A percentile compares a stretch with the other conserved stretches of the same genome.
These are phyloP conservation scores for Antennarius maculatus DNA, from an alignment of 2,797 vertebrate species.

Conservation along the genomic window DNA sequence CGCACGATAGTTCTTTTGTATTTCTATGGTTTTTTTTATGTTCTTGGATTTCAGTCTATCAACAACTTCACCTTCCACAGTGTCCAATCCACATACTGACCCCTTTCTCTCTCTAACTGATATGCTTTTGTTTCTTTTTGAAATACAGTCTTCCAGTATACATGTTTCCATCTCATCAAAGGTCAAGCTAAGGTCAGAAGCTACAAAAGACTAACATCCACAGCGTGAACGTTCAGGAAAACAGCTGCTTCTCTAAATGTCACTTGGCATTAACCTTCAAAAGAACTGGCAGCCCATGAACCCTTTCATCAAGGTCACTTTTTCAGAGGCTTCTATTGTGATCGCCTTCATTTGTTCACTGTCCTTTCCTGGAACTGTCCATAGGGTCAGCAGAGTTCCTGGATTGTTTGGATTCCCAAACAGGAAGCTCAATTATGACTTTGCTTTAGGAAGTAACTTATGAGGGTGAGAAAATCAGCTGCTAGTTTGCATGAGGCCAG, in stretches of 20 bases:
- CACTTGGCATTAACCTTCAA: constrained; percentile 47
- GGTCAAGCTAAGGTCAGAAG: background rate
- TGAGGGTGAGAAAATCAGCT: background rate
- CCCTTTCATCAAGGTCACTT: constrained; percentile 38
- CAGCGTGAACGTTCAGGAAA: constrained; percentile 30
- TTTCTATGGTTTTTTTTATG: background rate
- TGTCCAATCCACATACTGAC: background rate
- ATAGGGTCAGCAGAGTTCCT: constrained; percentile 18
- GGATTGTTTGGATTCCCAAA: constrained; percentile 16
- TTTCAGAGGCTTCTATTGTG: constrained; percentile 24
- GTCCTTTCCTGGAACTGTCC: constrained; percentile 54
- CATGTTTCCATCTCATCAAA: too few species aligned
- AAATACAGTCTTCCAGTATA: background rate
- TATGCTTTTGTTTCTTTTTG: background rate
- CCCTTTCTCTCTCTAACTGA: background rate
- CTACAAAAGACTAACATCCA: constrained; percentile 22
- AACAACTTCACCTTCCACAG: background rate
- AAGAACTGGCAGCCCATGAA: constrained; percentile 31
- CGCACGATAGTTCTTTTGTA: background rate
- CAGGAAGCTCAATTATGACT: constrained; percentile 20
- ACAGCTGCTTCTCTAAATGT: constrained; percentile 35
- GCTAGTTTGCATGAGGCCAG: background rate
- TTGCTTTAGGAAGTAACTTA: background rate
- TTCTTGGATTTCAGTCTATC: constrained; percentile 11
- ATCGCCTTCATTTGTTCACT: constrained; percentile 40